These are phyloP conservation scores for Tetraneura akinire DNA, from an alignment of 1,140 invertebrate species.

Conservation along the genomic window DNA sequence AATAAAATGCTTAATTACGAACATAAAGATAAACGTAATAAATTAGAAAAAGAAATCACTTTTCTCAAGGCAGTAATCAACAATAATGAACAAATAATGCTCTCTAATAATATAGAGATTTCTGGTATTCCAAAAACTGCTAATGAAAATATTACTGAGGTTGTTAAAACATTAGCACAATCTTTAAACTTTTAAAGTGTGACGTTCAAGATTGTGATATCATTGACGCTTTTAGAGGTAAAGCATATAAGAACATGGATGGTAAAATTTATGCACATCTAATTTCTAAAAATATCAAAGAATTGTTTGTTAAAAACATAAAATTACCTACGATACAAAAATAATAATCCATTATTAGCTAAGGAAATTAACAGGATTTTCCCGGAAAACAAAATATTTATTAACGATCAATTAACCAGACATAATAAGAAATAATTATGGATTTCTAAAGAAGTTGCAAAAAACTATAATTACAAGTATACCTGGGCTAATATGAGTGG, in stretches of 20 bases:
- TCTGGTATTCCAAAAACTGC: too few species aligned
- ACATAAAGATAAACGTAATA: slow-evolving; percentile 6
- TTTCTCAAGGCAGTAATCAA: too few species aligned
- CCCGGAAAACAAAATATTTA: not conserved
- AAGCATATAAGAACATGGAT: not conserved
- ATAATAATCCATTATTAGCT: not conserved
- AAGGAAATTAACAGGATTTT: not conserved
- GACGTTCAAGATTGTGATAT: not conserved
- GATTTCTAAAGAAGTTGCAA: too few species aligned
- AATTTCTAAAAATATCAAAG: too few species aligned
- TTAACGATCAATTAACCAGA: not conserved
- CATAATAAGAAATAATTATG: slow-evolving; percentile 6
- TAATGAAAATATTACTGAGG: too few species aligned
- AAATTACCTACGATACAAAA: not conserved
- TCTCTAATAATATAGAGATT: too few species aligned
- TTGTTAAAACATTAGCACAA: too few species aligned
- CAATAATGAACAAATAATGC: too few species aligned
- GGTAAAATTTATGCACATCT: not conserved
- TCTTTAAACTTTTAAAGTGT: not conserved
- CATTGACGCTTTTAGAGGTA: slow-evolving; percentile 4
- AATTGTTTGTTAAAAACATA: not conserved
- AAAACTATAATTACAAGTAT: too few species aligned
- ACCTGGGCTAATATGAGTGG: too few species aligned
- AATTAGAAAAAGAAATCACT: too few species aligned
- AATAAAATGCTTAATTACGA: not conserved